A percentile compares a stretch with the other conserved stretches of the same genome.
These are phyloP conservation scores for Novumbra hubbsi DNA, from an alignment of 2,797 vertebrate species.

Conservation along the genomic window DNA sequence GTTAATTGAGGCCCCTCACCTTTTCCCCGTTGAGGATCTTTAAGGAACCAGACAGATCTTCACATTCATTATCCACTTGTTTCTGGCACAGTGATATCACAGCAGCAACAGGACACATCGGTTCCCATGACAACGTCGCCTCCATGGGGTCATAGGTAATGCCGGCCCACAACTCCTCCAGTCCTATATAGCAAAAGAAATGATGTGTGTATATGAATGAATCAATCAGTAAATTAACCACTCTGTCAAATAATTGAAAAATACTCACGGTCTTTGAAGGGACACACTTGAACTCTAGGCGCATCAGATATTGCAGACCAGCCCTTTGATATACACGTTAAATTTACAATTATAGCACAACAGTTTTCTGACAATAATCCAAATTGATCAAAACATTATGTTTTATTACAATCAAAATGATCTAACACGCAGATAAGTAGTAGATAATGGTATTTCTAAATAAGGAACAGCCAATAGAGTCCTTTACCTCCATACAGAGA, in stretches of 20 bases:
- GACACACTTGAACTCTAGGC: constrained; percentile 82
- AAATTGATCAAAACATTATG: no score
- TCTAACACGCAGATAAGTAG: neutral
- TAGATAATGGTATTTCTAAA: neutral
- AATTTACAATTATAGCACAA: no score
- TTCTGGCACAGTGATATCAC: constrained; percentile 58
- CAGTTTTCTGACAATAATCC: no score
- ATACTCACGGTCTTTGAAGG: constrained; percentile 85
- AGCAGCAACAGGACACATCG: constrained; percentile 57
- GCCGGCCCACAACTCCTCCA: constrained; percentile 73
- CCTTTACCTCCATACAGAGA: constrained; percentile 87
- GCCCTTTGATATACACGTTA: constrained; percentile 66
- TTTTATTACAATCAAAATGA: constrained; percentile 3
- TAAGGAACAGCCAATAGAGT: no score
- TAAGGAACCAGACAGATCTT: constrained; percentile 56
- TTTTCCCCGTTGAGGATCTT: constrained; percentile 53
- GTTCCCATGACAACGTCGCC: constrained; percentile 65
- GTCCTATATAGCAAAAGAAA: constrained; percentile 43
- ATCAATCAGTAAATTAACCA: neutral
- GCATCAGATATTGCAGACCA: constrained; percentile 84
- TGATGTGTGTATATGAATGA: neutral
- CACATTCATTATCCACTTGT: constrained; percentile 40
- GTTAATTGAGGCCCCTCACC: constrained; percentile 41
- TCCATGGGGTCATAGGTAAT: constrained; percentile 65
- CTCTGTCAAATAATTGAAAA: neutral